phyloP scores from a whole-genome alignment of 1,140 invertebrate species.

The Oppia nitens region DNA sequence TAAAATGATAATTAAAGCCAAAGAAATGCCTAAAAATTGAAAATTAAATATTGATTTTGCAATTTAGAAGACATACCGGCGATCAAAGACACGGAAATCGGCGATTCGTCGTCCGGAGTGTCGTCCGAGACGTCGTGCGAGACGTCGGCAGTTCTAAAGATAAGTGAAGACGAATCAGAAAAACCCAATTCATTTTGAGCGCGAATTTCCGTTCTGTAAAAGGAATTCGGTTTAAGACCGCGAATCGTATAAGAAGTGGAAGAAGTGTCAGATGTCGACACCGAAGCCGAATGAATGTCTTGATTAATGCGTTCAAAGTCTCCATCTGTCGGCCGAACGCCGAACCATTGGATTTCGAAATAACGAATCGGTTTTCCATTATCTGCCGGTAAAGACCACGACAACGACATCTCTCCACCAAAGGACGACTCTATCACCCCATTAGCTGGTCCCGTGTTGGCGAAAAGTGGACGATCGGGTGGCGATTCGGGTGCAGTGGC shows the following conservation, averaged over 20 bases:
- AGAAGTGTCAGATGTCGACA: slow-evolving; percentile 1
- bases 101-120: neutral
- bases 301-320: neutral
- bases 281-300: neutral
- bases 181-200: slow-evolving; percentile 68
- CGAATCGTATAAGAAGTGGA: slow-evolving; percentile 16
- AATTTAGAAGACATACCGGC: neutral
- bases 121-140: slow-evolving; percentile 14
- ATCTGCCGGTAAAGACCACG: slow-evolving; percentile 59
- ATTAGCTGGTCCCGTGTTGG: no score
- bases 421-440: no score
- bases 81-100: no score
- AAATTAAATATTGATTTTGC: neutral
- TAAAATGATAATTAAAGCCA: neutral
- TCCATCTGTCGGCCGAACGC: slow-evolving; percentile 5
- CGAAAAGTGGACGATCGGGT: slow-evolving; percentile 23
- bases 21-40: neutral
- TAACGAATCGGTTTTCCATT: slow-evolving; percentile 71
- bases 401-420: no score
- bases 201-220: slow-evolving; percentile 58
- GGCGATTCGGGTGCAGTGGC: slow-evolving; percentile 15
- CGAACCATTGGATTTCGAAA: slow-evolving; percentile 58
- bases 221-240: slow-evolving; percentile 48
- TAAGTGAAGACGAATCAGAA: slow-evolving; percentile 50
- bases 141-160: slow-evolving; percentile 64